A percentile compares a stretch with the other conserved stretches of the same genome.
Conservation (phyloP, 2,113 vertebrate genomes). For the Epinephelus fuscoguttatus region DNA sequence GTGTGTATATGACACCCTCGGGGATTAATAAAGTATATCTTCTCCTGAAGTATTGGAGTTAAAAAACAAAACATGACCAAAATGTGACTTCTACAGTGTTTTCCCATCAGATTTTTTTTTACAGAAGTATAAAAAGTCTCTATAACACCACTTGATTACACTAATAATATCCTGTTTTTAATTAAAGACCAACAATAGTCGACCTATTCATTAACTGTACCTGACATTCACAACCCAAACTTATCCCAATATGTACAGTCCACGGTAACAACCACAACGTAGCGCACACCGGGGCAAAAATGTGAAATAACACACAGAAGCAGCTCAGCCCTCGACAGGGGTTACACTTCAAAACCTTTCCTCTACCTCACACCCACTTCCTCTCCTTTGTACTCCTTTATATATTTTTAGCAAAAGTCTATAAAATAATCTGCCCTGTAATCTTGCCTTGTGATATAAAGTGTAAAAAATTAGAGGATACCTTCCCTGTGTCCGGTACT, state of each 20-base stretch:
- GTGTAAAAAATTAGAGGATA: constrained; percentile 30
- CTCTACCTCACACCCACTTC: constrained; percentile 34
- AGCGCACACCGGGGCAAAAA: background rate
- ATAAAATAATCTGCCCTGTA: constrained; percentile 35
- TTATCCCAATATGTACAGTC: background rate
- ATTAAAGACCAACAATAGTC: background rate
- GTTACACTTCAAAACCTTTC: constrained; percentile 12
- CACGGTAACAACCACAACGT: background rate
- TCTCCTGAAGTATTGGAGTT: too few species aligned
- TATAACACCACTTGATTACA: background rate
- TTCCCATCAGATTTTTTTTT: background rate
- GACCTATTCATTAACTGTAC: background rate
- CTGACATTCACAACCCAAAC: background rate
- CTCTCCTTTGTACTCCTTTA: constrained; percentile 25
- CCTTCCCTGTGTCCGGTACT: constrained; percentile 5
- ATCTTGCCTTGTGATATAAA: constrained; percentile 25
- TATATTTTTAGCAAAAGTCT: constrained; percentile 34
- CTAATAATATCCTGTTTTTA: background rate
- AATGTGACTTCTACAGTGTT: background rate
- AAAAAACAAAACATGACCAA: background rate
- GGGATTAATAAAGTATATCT: too few species aligned
- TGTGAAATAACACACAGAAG: constrained; percentile 13
- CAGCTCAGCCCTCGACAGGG: constrained; percentile 9
- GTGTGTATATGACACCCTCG: too few species aligned
- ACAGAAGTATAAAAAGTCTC: background rate